Conservation (phyloP, 1,140 invertebrate genomes). For the Microplitis mediator region DNA sequence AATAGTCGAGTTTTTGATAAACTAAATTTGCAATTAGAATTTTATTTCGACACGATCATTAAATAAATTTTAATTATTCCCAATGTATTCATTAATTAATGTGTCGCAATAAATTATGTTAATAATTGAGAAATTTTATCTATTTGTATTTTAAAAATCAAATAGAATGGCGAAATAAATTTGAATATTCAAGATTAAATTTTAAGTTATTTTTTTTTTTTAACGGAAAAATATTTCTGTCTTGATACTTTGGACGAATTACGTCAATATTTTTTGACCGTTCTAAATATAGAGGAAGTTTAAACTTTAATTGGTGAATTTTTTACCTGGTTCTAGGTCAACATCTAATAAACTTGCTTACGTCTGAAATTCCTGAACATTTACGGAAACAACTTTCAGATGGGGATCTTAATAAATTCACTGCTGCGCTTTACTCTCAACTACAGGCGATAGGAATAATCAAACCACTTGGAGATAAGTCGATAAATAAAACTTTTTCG, state of each 20-base stretch:
- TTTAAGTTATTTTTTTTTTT: too few species aligned
- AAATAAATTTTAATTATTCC: too few species aligned
- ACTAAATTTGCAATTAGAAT: too few species aligned
- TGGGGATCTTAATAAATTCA: slow-evolving; percentile 76
- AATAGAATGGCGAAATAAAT: too few species aligned
- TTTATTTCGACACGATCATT: too few species aligned
- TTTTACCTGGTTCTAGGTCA: slow-evolving; percentile 70
- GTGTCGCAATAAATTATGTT: not conserved
- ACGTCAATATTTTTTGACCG: not conserved
- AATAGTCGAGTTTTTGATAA: too few species aligned
- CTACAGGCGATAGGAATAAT: slow-evolving; percentile 87
- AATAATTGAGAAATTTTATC: too few species aligned
- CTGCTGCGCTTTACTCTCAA: slow-evolving; percentile 83
- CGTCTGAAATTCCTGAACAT: slow-evolving; percentile 77
- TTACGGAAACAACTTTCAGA: slow-evolving; percentile 67
- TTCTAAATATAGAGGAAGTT: not conserved
- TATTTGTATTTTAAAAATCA: too few species aligned
- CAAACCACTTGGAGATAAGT: slow-evolving; percentile 75
- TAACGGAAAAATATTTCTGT: too few species aligned
- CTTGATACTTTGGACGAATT: too few species aligned
- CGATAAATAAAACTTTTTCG: slow-evolving; percentile 71
- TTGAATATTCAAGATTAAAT: too few species aligned
- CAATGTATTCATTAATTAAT: too few species aligned
- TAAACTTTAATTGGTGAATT: not conserved
- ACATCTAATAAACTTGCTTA: slow-evolving; percentile 88